Evolutionary conservation across 2,888 invertebrate species (phyloP).

Genomic region (Philereme transversata): DNA sequence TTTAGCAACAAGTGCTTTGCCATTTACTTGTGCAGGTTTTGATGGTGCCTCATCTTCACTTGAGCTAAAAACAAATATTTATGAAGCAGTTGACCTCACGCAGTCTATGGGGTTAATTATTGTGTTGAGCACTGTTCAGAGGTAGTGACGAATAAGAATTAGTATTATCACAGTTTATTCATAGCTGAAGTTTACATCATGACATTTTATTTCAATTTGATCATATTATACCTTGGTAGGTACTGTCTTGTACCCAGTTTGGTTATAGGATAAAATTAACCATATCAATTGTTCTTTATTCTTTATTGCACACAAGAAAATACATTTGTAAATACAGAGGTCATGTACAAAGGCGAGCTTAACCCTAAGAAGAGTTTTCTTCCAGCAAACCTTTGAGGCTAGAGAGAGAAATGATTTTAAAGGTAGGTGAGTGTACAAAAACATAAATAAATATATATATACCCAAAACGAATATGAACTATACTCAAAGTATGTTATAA

Average conservation of each 20-base stretch:
- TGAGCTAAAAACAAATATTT: constrained; percentile 43
- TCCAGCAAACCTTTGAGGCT: too few species aligned
- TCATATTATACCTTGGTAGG: neutral
- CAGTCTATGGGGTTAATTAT: neutral
- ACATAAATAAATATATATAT: too few species aligned
- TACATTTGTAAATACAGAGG: too few species aligned
- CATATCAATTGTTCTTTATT: too few species aligned
- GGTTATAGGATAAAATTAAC: too few species aligned
- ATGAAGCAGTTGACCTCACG: neutral
- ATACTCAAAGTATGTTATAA: too few species aligned
- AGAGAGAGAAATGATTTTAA: too few species aligned
- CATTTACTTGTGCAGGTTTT: constrained; percentile 58
- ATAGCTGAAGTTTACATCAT: constrained; percentile 22
- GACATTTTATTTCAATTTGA: neutral
- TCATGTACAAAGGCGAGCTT: too few species aligned
- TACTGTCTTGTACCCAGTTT: neutral
- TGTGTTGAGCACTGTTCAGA: constrained; percentile 48
- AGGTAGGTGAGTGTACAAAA: too few species aligned
- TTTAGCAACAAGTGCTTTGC: constrained; percentile 57
- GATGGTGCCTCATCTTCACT: constrained; percentile 60
- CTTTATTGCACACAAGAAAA: too few species aligned
- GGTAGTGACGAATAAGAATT: constrained; percentile 72
- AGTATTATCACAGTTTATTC: constrained; percentile 39
- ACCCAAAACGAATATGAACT: too few species aligned
- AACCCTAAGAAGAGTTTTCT: too few species aligned